Base-by-base conservation (phyloP, 1,140 invertebrate species). In the Idris sp. region DNA sequence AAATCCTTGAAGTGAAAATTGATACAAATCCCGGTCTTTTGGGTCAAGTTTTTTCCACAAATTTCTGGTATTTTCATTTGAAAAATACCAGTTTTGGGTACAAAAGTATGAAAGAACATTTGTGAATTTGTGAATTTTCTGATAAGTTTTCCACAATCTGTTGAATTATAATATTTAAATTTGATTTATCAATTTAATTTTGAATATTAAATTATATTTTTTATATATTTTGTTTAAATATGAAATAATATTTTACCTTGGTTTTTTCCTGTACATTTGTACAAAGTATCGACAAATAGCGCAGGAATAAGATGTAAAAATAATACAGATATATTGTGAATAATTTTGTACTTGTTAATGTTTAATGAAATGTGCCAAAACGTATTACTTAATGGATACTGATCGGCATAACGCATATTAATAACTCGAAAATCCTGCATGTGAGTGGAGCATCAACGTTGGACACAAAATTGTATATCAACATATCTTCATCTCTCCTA, bases 391-490 rank as follows among this genome's bases (percentile, higher is more conserved):
- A 89, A 78, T 2, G 92, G 91, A 75, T 89, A 89, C 11, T 87
- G 77, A 5, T 88, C 72, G 0, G 89, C 87, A 49, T 88, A 83
- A 0, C 83, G 78, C 35, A 87, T 76, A 61, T 90, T 90, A 2
- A 88, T 82, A 1, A 81, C 48, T 65, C 87, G 85, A 76, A 91
- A 93, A 19, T 92, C 88, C 86, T 78, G 92, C 92, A 94, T 2
- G 89, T 91, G 4, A 94, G 85, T 14, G 91, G 91, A 64, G 92
- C 91, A 19, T 93, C 90, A 4, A 84, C 84, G 7, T 90, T 91
- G 4, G 92, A 92, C 4, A 93, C 92, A 79, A 90, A 93, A 80
- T 94, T 93, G 83, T 92, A 93, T 22, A 93, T 91, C 2, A 90
- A 85, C 14, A 90, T 89, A 22, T 90, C 81, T 13, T 85, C 81